Conservation (phyloP, 2,797 vertebrate species). For the Melanotaenia nigrans region DNA sequence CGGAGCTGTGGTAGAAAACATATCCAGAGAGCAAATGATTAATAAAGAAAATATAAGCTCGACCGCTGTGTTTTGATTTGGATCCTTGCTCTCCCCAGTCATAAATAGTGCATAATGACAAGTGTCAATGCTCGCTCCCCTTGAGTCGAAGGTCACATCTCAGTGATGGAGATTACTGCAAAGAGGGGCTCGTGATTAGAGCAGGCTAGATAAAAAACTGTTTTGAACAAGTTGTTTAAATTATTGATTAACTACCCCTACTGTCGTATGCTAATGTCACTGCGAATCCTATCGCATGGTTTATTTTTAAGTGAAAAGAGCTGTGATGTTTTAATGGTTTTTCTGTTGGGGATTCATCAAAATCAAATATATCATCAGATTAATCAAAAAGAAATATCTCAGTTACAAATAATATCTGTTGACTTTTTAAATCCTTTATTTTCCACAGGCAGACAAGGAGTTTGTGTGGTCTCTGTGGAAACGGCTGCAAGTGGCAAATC, state of each 20-base stretch:
- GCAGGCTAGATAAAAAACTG: slow-evolving; percentile 74
- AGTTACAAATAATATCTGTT: slow-evolving; percentile 44
- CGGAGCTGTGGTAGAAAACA: slow-evolving; percentile 74
- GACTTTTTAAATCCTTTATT: slow-evolving; percentile 50
- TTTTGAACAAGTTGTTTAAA: slow-evolving; percentile 78
- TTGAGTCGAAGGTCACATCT: slow-evolving; percentile 82
- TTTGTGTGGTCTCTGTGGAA: slow-evolving; percentile 98
- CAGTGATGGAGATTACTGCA: slow-evolving; percentile 59
- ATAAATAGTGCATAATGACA: slow-evolving; percentile 84
- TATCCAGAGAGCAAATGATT: slow-evolving; percentile 71
- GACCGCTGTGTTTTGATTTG: slow-evolving; percentile 76
- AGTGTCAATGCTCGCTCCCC: slow-evolving; percentile 81
- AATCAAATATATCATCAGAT: slow-evolving; percentile 29
- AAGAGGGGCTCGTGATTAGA: slow-evolving; percentile 72
- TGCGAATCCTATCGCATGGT: slow-evolving; percentile 63
- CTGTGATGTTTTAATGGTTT: slow-evolving; percentile 45
- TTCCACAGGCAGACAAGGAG: slow-evolving; percentile 92
- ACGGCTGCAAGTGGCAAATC: slow-evolving; percentile 89
- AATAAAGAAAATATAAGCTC: slow-evolving; percentile 73
- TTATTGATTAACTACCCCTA: slow-evolving; percentile 73
- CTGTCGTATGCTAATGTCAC: slow-evolving; percentile 76
- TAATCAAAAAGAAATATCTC: slow-evolving; percentile 36
- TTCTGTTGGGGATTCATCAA: slow-evolving; percentile 34
- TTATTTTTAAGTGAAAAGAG: slow-evolving; percentile 51
- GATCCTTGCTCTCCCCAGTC: slow-evolving; percentile 71